Evolutionary conservation across 2,888 invertebrate species (phyloP), one percentile per base, ranked within the genome.

Genomic region (Amphipoea lucens): DNA sequence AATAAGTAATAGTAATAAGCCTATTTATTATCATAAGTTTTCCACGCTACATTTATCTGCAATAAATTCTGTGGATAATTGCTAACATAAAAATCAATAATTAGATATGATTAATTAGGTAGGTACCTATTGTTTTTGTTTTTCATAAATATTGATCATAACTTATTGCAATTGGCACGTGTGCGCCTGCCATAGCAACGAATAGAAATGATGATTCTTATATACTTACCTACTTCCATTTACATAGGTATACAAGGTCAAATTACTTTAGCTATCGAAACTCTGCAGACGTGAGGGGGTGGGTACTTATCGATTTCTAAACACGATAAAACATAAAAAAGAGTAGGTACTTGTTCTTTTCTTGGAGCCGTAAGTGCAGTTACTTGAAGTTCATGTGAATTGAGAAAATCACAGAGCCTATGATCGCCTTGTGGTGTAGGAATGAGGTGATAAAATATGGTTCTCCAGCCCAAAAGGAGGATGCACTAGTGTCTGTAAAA

Each of bases 121-220:
- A 40, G 1, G 54, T 74, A 40, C n/a, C 71, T 48, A 71, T 62
- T 60, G 57, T 75, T 70, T 54, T 29, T 67, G 68, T 60, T 70
- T 45, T 9, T 29, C 29, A 23, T 42, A 29, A 68, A 54, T 23
- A 42, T 54, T 54, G 51, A 54, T 42, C 6, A 20, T n/a, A 54
- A 12, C 36, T 48, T 75, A 70, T 75, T 36, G 7, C 17, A 36
- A 60, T 75, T 7, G 20, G 7, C 20, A 29, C 48, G 20, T 29
- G 20, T 54, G 54, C 42, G 7, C 17, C 4, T 68, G 4, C 42
- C 42, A 45, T 62, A 62, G 29, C 63, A 63, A 63, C 17, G 36
- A 17, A 36, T 36, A 36, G 7, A 36, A 63, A 12, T 14, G 14
- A 62, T 60, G n/a, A 4, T 12, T n/a, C n/a, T 48, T 48, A 45